These are phyloP conservation scores for Hypselothyrea guttata DNA, from an alignment of 2,888 invertebrate genomes.

Conservation along the genomic window DNA sequence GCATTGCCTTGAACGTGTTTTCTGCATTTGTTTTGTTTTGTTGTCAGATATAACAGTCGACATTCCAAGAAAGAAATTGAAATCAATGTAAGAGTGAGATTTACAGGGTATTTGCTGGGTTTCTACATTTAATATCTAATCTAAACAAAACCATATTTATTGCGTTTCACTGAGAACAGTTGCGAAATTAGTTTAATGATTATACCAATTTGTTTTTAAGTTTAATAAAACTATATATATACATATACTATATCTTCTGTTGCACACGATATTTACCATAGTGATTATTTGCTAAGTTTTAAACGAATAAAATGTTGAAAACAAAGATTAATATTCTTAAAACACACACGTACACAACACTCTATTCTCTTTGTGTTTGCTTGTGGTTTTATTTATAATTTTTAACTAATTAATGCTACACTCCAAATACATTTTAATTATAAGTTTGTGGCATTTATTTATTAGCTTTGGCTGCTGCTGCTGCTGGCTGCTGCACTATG, in stretches of 20 bases:
- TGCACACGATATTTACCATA: conserved; percentile 49
- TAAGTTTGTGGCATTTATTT: no score
- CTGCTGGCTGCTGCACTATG: no score
- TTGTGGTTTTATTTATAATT: not conserved
- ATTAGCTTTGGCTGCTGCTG: no score
- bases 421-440: not conserved
- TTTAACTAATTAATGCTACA: not conserved
- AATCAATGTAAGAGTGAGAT: not conserved
- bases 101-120: not conserved
- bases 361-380: conserved; percentile 4
- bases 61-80: conserved; percentile 51
- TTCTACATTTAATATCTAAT: conserved; percentile 28
- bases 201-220: conserved; percentile 55
- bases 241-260: conserved; percentile 37
- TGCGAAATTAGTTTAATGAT: conserved; percentile 47
- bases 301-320: conserved; percentile 48
- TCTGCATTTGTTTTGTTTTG: not conserved
- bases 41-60: conserved; percentile 64
- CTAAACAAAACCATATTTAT: conserved; percentile 35
- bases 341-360: conserved; percentile 3
- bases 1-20: conserved; percentile 3
- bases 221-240: conserved; percentile 14
- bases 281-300: conserved; percentile 23
- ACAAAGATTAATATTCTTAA: conserved; percentile 29
- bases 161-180: conserved; percentile 27